Evolutionary conservation across 92 coral and sea anemone species (phyloP).

Genomic region (Diadumene lineata): DNA sequence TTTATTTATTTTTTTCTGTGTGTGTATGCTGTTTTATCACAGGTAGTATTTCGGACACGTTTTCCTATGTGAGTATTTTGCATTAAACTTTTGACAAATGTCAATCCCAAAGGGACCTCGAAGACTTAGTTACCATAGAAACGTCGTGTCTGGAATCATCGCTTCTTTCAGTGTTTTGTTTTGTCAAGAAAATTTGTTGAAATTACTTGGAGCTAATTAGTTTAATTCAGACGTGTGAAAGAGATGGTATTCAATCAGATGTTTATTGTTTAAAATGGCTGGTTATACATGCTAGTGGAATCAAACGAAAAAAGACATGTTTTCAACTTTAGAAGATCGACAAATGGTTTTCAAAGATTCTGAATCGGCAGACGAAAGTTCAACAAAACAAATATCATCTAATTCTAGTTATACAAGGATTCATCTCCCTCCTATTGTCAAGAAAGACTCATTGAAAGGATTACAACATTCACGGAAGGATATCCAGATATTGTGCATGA

Average conservation of each 20-base stretch:
- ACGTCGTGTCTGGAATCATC: slow-evolving; percentile 6
- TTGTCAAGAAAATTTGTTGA: slow-evolving; percentile 6
- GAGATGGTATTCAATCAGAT: slow-evolving; percentile 5
- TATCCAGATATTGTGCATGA: slow-evolving; percentile 76
- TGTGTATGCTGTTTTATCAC: background rate
- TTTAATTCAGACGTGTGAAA: background rate
- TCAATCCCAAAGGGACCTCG: background rate
- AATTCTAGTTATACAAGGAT: slow-evolving; percentile 2
- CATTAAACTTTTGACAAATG: background rate
- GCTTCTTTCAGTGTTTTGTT: background rate
- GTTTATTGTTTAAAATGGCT: slow-evolving; percentile 23
- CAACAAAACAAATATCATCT: slow-evolving; percentile 20
- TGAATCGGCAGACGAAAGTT: background rate
- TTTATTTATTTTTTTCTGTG: background rate
- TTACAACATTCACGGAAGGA: slow-evolving; percentile 43
- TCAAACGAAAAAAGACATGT: slow-evolving; percentile 11
- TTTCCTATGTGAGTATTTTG: too few species aligned
- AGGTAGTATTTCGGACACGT: background rate
- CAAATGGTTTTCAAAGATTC: slow-evolving; percentile 9
- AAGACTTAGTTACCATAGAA: slow-evolving; percentile 5
- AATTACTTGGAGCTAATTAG: background rate
- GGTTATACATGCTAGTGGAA: slow-evolving; percentile 6
- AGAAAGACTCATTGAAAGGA: slow-evolving; percentile 17
- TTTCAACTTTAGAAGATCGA: slow-evolving; percentile 22
- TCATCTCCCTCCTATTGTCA: slow-evolving; percentile 61